Evolutionary conservation across 2,888 invertebrate species (phyloP).

Genomic region (Cataglyphis altisquamis): DNA sequence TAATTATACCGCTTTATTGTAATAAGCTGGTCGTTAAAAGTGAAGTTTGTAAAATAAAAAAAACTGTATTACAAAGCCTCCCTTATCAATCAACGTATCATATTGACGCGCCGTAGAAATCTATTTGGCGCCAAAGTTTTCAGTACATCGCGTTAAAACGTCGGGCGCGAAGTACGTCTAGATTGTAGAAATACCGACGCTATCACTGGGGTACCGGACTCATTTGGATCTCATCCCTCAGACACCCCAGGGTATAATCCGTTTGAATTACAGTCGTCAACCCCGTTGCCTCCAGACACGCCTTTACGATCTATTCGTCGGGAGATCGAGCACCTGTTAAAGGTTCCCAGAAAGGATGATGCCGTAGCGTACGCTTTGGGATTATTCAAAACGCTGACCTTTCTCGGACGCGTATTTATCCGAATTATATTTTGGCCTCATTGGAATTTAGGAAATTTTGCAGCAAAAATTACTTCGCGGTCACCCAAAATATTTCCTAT

Average conservation of each 20-base stretch:
- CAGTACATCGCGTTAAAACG: conserved; percentile 59
- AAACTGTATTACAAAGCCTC: neutral
- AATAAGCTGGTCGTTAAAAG: neutral
- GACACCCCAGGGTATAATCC: conserved; percentile 82
- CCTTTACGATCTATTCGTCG: conserved; percentile 74
- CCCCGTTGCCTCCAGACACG: conserved; percentile 53
- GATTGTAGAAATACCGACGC: conserved; percentile 64
- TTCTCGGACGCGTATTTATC: conserved; percentile 40
- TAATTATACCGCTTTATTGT: neutral
- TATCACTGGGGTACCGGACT: conserved; percentile 72
- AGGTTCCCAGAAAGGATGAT: conserved; percentile 53
- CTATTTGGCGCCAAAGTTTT: conserved; percentile 26
- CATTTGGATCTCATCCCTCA: conserved; percentile 80
- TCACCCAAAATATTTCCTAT: conserved; percentile 10
- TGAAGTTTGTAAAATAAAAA: neutral
- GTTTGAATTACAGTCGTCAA: conserved; percentile 83
- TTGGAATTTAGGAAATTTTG: conserved; percentile 31
- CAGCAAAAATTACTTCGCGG: conserved; percentile 39
- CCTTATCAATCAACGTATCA: conserved; percentile 11
- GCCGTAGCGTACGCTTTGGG: conserved; percentile 61
- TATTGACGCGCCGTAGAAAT: conserved; percentile 3
- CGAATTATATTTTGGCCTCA: conserved; percentile 33
- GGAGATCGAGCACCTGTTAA: conserved; percentile 81
- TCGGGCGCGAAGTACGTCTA: conserved; percentile 53
- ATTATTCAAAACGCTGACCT: conserved; percentile 54